Base-by-base conservation (phyloP, 2,888 invertebrate species). In the Nyleta sp. region DNA sequence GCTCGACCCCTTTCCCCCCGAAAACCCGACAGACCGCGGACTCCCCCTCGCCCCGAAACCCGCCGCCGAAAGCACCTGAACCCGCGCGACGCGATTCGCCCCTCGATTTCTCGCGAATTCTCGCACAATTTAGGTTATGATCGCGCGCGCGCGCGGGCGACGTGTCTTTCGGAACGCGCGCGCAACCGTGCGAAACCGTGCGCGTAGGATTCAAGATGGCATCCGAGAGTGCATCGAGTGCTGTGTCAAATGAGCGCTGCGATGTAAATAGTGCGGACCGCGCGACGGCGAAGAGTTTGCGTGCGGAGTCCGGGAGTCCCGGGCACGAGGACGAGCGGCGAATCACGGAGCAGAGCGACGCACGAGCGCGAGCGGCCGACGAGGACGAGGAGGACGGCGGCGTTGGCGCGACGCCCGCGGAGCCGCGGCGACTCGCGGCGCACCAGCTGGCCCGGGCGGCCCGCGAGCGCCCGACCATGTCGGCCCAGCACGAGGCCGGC, bases 211-310 rank as follows among this genome's bases (percentile, higher is more conserved):
- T 84, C 89, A 91, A 91, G 90, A 91, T 91, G 91, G 91, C 91
- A 88, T 90, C 91, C 86, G 90, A 90, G 86, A 86, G 86, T 86
- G 87, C 86, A 87, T 84, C 84, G 85, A 87, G 87, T 86, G 87
- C 88, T 85, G 89, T 89, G 91, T 90, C 90, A 90, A 89, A 87
- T 81, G 88, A 87, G 79, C 83, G 85, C 81, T 86, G 86, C 87
- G 87, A 90, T 90, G 90, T 90, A 90, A 90, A 90, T 90, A 90
- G 84, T 85, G 85, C 77, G 35, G 35, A 80, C 38, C 62, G 60
- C 28, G 53, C 70, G 72, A 57, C 80, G 42, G 52, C 71, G 17
- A 62, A 70, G 50, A 22, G 64, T 64, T 64, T 72, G 31, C n/a
- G 40, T 31, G 68, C 15, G 13, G n/a, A 72, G 11, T 17, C 18